Evolutionary conservation across 2,888 invertebrate genomes (phyloP).

Genomic region (Drosophila maculinotata): DNA sequence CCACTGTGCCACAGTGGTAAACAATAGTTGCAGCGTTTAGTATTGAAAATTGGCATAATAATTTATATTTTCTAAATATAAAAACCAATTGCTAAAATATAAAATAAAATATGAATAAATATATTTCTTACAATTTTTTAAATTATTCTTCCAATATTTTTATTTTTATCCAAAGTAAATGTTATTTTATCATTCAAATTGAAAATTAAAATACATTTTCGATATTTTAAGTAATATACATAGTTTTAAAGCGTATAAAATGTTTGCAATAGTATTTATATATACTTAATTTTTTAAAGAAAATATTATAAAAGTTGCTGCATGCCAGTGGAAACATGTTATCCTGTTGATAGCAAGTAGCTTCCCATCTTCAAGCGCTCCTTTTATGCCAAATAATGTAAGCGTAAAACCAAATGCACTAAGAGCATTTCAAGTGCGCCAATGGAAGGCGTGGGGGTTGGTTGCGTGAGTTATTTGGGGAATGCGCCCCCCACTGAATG

Average conservation of each 20-base stretch:
- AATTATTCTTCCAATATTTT: too few species aligned
- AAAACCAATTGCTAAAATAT: too few species aligned
- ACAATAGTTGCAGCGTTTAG: background rate
- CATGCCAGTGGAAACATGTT: slow-evolving; percentile 27
- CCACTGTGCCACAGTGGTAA: slow-evolving; percentile 13
- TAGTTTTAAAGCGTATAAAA: too few species aligned
- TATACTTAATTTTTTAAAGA: too few species aligned
- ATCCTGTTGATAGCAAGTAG: slow-evolving; percentile 15
- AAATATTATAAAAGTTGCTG: slow-evolving; percentile 1
- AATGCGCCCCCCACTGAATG: slow-evolving; percentile 12
- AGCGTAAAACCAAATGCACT: slow-evolving; percentile 65
- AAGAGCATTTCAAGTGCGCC: slow-evolving; percentile 60
- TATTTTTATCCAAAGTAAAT: too few species aligned
- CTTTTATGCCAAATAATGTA: slow-evolving; percentile 57
- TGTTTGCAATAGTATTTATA: too few species aligned
- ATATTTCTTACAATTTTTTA: too few species aligned
- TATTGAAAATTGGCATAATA: background rate
- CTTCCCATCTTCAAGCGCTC: slow-evolving; percentile 17
- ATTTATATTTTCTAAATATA: too few species aligned
- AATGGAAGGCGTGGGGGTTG: slow-evolving; percentile 22
- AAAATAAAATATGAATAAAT: too few species aligned
- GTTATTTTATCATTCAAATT: too few species aligned
- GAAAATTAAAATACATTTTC: background rate
- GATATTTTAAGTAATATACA: too few species aligned
- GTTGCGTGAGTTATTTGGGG: slow-evolving; percentile 1